phyloP scores from a whole-genome alignment of 2,113 vertebrate species.

The Spermophilus dauricus region DNA sequence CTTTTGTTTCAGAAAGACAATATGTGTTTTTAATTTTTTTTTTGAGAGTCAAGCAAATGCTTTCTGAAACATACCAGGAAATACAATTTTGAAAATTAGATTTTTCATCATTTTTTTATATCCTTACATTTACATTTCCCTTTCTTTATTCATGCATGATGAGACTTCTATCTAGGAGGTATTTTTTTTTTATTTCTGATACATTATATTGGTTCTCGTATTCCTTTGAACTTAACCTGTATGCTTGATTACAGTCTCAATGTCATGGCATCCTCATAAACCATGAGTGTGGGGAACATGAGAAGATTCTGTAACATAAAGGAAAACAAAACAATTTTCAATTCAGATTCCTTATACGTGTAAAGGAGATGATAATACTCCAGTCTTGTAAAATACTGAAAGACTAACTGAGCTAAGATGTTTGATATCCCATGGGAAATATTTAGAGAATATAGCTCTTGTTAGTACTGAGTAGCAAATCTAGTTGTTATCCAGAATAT shows the following conservation, averaged over 20 bases:
- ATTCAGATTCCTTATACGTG: not conserved
- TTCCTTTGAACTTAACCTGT: not conserved
- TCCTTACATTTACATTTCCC: not conserved
- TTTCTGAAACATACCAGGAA: not conserved
- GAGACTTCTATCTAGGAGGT: not conserved
- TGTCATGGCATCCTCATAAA: not conserved
- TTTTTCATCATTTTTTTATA: not conserved
- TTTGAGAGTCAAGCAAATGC: not conserved
- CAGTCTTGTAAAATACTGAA: not conserved
- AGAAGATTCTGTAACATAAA: not conserved
- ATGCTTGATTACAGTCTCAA: not conserved
- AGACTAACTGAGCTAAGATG: not conserved
- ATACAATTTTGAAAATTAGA: not conserved
- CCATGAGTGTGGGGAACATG: not conserved
- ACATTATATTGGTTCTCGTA: not conserved
- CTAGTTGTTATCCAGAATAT: not conserved
- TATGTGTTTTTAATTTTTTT: not conserved
- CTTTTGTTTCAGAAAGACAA: not conserved
- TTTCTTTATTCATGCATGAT: not conserved
- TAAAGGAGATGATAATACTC: not conserved
- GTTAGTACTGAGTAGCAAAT: not conserved
- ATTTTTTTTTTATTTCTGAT: not conserved
- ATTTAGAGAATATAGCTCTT: not conserved
- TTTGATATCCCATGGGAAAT: not conserved
- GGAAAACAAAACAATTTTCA: not conserved